Evolutionary conservation across 2,888 invertebrate species (phyloP).

Genomic region (Trichopoda pennipes): DNA sequence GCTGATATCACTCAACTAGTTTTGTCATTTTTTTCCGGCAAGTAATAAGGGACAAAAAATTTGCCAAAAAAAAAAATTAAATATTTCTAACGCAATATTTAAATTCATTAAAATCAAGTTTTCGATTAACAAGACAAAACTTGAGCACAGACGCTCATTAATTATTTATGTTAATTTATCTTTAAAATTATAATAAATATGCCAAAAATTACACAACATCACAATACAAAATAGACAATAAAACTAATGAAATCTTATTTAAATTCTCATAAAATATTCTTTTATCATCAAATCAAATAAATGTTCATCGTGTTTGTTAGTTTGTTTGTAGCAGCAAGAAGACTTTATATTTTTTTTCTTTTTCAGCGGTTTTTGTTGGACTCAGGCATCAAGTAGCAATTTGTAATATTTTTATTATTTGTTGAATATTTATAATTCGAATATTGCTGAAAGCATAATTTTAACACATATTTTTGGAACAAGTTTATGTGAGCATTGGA

Average conservation of each 20-base stretch:
- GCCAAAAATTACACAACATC: constrained; percentile 16
- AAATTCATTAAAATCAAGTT: constrained; percentile 18
- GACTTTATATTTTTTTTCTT: too few relatives aligned
- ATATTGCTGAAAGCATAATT: too few relatives aligned
- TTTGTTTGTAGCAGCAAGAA: too few relatives aligned
- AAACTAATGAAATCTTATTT: too few relatives aligned
- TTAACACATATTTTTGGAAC: too few relatives aligned
- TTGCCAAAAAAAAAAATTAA: constrained; percentile 20
- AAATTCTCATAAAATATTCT: too few relatives aligned
- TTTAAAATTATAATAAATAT: constrained; percentile 32
- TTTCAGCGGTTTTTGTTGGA: too few relatives aligned
- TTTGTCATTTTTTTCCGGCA: not conserved
- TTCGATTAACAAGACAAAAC: constrained; percentile 26
- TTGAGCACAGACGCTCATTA: constrained; percentile 25
- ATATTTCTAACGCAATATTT: not conserved
- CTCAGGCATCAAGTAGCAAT: too few relatives aligned
- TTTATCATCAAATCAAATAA: not conserved
- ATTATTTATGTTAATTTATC: constrained; percentile 59
- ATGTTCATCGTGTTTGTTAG: too few relatives aligned
- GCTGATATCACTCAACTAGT: constrained; percentile 10
- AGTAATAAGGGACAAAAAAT: constrained; percentile 18
- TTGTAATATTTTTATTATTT: too few relatives aligned
- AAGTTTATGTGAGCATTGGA: too few relatives aligned
- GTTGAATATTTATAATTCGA: too few relatives aligned
- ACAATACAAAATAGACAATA: not conserved